These are phyloP conservation scores for Macrotis lagotis DNA, from an alignment of 2,113 vertebrate species.

Conservation along the genomic window DNA sequence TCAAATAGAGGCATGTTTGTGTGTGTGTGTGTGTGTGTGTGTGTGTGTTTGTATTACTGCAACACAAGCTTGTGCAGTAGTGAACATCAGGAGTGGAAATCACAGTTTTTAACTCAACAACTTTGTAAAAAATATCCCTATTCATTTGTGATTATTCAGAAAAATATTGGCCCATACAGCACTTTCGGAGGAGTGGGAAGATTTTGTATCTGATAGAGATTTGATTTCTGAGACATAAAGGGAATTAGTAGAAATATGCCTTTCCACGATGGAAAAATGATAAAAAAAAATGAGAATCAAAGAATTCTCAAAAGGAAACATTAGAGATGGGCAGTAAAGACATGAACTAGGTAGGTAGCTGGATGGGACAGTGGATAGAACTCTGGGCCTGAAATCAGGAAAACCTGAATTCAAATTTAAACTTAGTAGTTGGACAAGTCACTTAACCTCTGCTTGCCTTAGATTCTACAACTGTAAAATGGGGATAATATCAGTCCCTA, in stretches of 20 bases:
- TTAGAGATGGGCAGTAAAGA: not conserved
- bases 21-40: too few species aligned
- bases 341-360: not conserved
- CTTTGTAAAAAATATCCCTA: slow-evolving; percentile 29
- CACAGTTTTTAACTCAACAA: slow-evolving; percentile 10
- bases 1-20: slow-evolving; percentile 12
- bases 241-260: too few species aligned
- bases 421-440: not conserved
- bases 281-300: not conserved
- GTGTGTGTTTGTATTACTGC: too few species aligned
- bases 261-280: not conserved
- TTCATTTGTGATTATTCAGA: not conserved
- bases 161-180: not conserved
- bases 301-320: not conserved
- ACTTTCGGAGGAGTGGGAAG: not conserved
- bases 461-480: not conserved
- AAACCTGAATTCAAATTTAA: not conserved
- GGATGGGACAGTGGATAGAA: not conserved
- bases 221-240: too few species aligned
- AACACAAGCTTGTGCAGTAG: not conserved
- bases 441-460: not conserved
- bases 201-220: not conserved
- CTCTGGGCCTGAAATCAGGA: not conserved
- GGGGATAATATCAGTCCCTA: not conserved
- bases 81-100: not conserved